Base-by-base conservation (phyloP, 2,797 vertebrate species). In the Sebastes cheni region DNA sequence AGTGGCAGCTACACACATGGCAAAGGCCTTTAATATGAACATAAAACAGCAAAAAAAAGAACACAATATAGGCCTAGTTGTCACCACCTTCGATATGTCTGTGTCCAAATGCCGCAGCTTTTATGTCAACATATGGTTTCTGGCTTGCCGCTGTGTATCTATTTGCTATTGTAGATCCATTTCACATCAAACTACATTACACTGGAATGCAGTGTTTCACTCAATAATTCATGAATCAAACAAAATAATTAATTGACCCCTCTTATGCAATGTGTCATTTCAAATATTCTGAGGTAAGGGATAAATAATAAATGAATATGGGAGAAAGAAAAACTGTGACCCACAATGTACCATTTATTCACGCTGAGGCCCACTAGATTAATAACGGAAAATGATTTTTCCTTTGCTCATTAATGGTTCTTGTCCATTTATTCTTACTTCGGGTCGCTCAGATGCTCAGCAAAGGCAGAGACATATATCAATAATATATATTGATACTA, bases 21-120 rank as follows among this genome's bases (percentile, higher is more conserved):
- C 55, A 20, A 65, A 72, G 81, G 65, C 69, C 79, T 87, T 90
- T 85, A 77, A 89, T 80, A 77, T 56, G 72, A 88, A 88, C 66
- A 86, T 75, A 82, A 85, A 92, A 87, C 20, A 64, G 66, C 11
- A 34, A 18, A 64, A 75, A 67, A 71, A 50, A 18, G 1, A 70
- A 18, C n/a, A 69, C 58, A 79, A 74, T 73, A 72, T 13, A 74
- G 65, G 61, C 55, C 74, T 23, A 6, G 75, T 61, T 60, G 79
- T 79, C 54, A 75, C 65, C 80, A 77, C 68, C 70, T 82, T 74
- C 69, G 81, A 84, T 84, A 50, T 72, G 39, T 74, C 64, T 55
- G 39, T 14, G 60, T 77, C 32, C 55, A 32, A 69, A 72, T 8
- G 39, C 70, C 22, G 66, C 67, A 68, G 61, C 79, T 20, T 30